These are phyloP conservation scores for Echinometra lucunter DNA, from an alignment of 53 echinoderm and acorn worm species.

Conservation along the genomic window DNA sequence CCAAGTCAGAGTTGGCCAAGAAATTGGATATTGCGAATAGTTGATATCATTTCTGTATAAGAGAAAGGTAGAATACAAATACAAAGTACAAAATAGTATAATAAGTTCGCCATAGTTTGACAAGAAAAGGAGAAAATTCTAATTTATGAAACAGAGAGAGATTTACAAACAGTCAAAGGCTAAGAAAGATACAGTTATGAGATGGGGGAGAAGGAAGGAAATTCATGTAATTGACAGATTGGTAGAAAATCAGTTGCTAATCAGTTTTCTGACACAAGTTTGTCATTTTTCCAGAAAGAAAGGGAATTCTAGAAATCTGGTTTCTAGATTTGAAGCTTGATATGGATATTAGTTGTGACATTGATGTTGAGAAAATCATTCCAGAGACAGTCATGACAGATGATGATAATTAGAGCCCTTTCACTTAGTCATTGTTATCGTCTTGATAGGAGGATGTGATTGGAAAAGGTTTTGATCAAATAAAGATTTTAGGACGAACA, in stretches of 20 bases:
- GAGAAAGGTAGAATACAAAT: too few relatives aligned
- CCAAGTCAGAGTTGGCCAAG: not conserved
- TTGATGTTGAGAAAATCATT: not conserved
- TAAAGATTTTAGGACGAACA: not conserved
- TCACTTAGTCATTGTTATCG: slow-evolving; percentile 26
- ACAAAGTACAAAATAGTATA: too few relatives aligned
- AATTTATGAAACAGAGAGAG: not conserved
- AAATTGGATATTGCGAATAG: not conserved
- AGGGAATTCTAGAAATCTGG: not conserved
- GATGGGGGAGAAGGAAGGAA: not conserved
- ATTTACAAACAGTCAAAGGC: not conserved
- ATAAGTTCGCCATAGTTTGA: too few relatives aligned
- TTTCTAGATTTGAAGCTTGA: slow-evolving; percentile 4
- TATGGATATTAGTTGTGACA: slow-evolving; percentile 37
- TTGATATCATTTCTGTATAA: too few relatives aligned
- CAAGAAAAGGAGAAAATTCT: too few relatives aligned
- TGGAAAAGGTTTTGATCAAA: slow-evolving; percentile 17
- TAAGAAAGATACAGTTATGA: not conserved
- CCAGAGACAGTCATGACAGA: slow-evolving; percentile 4
- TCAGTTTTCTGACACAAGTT: not conserved
- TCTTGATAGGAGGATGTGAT: not conserved
- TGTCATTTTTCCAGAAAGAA: not conserved
- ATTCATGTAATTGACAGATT: slow-evolving; percentile 1
- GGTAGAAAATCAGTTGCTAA: not conserved
- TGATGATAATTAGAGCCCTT: slow-evolving; percentile 8